Evolutionary conservation across 2,888 invertebrate species (phyloP), one percentile per base, ranked within the genome.

Genomic region (Platynereis dumerilii): DNA sequence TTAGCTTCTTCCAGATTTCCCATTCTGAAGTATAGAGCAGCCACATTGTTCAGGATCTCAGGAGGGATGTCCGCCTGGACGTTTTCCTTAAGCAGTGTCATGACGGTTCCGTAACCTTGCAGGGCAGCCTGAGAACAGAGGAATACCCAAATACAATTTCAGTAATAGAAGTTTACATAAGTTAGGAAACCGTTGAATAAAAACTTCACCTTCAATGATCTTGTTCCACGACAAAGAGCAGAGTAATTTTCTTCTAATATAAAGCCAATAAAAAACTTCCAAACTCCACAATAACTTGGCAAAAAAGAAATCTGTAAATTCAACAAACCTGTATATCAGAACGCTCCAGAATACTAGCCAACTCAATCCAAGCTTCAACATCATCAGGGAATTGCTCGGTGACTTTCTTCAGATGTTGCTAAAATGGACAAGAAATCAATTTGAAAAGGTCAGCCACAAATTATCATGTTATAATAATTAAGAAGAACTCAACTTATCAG

Each of bases 361-460:
- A 86, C 83, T 99, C 98, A 74, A 99, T 97, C 97, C 97, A 98
- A 0, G 97, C 98, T 84, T 99, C 99, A 1, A 98, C 94, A 83
- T 99, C 99, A 75, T 99, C 97, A 0, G 97, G 96, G 83, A 94
- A 95, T 84, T 96, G 94, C 80, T 96, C 96, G 0, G 97, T 96
- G 17, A 87, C 87, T 86, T 97, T 98, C 81, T 94, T 92, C 60
- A 99, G 87, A 84, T 96, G 94, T 76, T 92, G 92, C 81, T 94
- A 69, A 28, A 57, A 57, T 17, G 52, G 12, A 52, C 10, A 52
- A 15, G 22, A 52, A 22, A 22, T 52, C 20, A 15, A 52, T 20
- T n/a, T n/a, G 22, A 22, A 53, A 53, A 22, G 53, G 15, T n/a
- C n/a, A n/a, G n/a, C n/a, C n/a, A n/a, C n/a, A n/a, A n/a, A n/a